Conservation (phyloP, 2,113 vertebrate genomes). For the Benitochromis conjunctus region DNA sequence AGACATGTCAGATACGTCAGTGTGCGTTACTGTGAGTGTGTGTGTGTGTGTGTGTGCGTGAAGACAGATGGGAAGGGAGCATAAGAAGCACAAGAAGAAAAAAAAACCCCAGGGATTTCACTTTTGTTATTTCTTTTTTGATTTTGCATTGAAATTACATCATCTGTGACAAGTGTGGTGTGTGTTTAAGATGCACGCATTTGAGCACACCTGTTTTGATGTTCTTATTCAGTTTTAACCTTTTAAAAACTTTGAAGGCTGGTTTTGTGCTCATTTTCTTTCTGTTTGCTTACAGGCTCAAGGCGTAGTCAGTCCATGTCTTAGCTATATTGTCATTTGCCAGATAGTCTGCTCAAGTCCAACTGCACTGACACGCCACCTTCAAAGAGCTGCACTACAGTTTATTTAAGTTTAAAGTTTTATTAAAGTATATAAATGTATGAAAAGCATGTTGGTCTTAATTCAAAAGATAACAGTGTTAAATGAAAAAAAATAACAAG, state of each 20-base stretch:
- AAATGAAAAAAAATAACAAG: background rate
- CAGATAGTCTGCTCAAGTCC: background rate
- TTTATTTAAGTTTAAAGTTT: background rate
- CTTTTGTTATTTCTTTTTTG: conserved; percentile 7
- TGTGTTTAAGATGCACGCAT: conserved; percentile 5
- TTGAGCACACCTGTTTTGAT: background rate
- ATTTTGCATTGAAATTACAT: background rate
- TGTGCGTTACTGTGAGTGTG: background rate
- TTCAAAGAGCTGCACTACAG: background rate
- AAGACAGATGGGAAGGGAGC: background rate
- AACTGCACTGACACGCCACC: background rate
- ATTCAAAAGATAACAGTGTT: background rate
- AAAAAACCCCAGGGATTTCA: background rate
- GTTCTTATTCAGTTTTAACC: background rate
- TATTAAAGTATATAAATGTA: background rate
- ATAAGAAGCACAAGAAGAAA: background rate
- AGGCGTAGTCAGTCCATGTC: background rate
- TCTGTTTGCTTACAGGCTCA: background rate
- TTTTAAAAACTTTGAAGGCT: background rate
- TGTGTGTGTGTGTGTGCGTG: background rate
- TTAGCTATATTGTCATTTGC: background rate
- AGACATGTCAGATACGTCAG: conserved; percentile 34
- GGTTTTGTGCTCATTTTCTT: background rate
- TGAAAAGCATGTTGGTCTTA: background rate
- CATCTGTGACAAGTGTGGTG: background rate